These are phyloP conservation scores for Leptestheria dahalacensis DNA, from an alignment of 1,140 invertebrate genomes.

Conservation along the genomic window DNA sequence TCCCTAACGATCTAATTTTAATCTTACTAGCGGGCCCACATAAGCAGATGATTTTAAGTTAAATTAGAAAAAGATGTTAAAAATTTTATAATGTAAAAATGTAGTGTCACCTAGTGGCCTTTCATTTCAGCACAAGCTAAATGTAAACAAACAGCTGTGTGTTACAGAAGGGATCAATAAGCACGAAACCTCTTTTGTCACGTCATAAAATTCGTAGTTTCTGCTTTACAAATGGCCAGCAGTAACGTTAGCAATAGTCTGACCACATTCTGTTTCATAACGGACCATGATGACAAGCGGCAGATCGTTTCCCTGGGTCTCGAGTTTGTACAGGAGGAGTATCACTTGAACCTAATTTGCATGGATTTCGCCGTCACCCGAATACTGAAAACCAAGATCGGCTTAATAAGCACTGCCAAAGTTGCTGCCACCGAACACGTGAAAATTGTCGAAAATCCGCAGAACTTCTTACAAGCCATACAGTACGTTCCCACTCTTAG, in stretches of 20 bases:
- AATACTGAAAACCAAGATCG: not conserved
- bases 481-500: not conserved
- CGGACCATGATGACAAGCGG: not conserved
- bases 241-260: not conserved
- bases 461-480: not conserved
- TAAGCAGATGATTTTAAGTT: too few relatives aligned
- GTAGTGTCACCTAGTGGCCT: too few relatives aligned
- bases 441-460: not conserved
- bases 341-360: not conserved
- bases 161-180: too few relatives aligned
- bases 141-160: too few relatives aligned
- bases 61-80: too few relatives aligned
- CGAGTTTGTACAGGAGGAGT: not conserved
- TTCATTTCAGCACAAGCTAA: too few relatives aligned
- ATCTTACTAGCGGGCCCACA: too few relatives aligned
- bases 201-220: too few relatives aligned
- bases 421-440: not conserved
- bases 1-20: too few relatives aligned
- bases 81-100: too few relatives aligned
- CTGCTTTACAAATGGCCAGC: too few relatives aligned
- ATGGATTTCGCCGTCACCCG: not conserved
- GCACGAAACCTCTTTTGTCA: too few relatives aligned
- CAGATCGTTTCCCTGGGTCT: not conserved
- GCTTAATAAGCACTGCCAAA: not conserved
- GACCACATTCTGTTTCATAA: not conserved